A percentile compares a stretch with the other conserved stretches of the same genome.
Conservation (phyloP, 53 echinoderm and acorn worm genomes). For the Stichopus horrens region DNA sequence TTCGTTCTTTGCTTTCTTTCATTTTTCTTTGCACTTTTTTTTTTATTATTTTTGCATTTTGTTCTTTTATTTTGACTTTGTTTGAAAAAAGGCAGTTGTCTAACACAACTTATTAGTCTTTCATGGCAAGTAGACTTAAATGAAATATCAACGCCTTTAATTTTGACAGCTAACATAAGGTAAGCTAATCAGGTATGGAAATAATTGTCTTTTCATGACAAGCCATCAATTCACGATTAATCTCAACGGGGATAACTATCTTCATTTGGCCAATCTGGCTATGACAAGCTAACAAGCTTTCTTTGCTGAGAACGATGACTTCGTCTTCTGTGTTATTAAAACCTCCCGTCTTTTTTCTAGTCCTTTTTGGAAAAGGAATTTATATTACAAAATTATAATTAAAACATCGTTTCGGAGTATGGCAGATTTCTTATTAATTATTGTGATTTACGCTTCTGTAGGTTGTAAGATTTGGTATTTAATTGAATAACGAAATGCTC, state of each 20-base stretch:
- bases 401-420: background rate
- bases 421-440: background rate
- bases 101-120: background rate
- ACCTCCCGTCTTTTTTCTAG: too few relatives aligned
- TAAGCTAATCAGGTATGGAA: slow-evolving; percentile 27
- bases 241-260: background rate
- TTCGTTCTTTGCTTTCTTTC: too few relatives aligned
- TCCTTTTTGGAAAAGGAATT: background rate
- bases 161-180: slow-evolving; percentile 41
- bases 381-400: slow-evolving; percentile 2
- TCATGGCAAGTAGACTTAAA: background rate
- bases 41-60: background rate
- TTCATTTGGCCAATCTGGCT: too few relatives aligned
- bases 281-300: too few relatives aligned
- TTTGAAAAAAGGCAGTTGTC: background rate
- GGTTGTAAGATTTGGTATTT: background rate
- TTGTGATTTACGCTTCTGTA: background rate
- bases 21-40: background rate
- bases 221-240: slow-evolving; percentile 9
- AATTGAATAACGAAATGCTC: background rate
- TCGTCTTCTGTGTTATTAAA: background rate
- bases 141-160: background rate
- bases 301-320: too few relatives aligned
- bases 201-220: slow-evolving; percentile 33
- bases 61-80: background rate